These are phyloP conservation scores for Trachemys scripta DNA, from an alignment of 2,113 vertebrate genomes.

Conservation along the genomic window DNA sequence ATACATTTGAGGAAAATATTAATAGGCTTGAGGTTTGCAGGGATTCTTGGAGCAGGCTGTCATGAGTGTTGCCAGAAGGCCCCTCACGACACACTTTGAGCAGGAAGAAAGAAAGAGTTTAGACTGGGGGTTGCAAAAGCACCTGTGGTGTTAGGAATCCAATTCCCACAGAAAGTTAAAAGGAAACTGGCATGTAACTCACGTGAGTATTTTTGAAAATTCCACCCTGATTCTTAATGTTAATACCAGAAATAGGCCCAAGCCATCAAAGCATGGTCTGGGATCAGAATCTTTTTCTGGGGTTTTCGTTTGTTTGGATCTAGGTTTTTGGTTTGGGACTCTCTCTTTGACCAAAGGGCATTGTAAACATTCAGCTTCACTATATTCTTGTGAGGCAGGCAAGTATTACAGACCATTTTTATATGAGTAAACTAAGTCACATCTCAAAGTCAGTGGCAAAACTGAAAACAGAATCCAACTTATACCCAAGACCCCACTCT, in stretches of 20 bases:
- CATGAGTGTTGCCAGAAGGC: not conserved
- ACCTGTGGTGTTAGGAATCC: not conserved
- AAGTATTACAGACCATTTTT: constrained; percentile 23
- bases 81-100: not conserved
- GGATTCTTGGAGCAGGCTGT: not conserved
- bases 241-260: constrained; percentile 35
- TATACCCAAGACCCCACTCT: constrained; percentile 36
- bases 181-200: not conserved
- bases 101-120: constrained; percentile 2
- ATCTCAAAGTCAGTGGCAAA: constrained; percentile 48
- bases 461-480: constrained; percentile 37
- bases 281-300: constrained; percentile 39
- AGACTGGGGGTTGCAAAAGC: not conserved
- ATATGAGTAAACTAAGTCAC: constrained; percentile 7
- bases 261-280: constrained; percentile 48
- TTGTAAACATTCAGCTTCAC: not conserved
- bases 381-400: constrained; percentile 33
- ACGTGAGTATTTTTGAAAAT: not conserved
- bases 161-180: constrained; percentile 40
- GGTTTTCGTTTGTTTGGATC: constrained; percentile 62
- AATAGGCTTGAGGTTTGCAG: not conserved
- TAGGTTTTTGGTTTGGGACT: constrained; percentile 38
- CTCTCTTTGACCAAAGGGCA: constrained; percentile 53
- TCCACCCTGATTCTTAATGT: constrained; percentile 32
- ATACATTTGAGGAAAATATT: not conserved